Evolutionary conservation across 1,140 invertebrate genomes (phyloP), one percentile per base, ranked within the genome.

Genomic region (Ruditapes philippinarum): DNA sequence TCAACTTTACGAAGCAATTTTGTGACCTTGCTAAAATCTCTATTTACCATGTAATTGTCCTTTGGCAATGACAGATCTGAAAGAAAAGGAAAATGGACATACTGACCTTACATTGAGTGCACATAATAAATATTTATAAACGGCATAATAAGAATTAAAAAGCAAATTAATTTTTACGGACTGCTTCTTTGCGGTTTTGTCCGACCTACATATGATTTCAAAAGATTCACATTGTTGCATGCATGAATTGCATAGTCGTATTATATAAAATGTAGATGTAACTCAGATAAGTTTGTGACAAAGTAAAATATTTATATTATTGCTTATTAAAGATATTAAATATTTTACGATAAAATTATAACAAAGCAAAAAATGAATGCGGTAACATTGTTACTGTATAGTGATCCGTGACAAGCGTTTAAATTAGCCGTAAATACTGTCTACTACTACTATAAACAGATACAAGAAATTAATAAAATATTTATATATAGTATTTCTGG

Each of bases 381-480:
- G 57, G 57, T 62, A 2, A 28, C 28, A 62, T 62, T 62, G 19
- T 7, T 28, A 62, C 25, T n/a, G n/a, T 62, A n/a, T 28, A 62
- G 19, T 5, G n/a, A 62, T 19, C 25, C 57, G 9, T 28, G 57
- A 28, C 57, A 28, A 25, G 57, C 25, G 25, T 5, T 9, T 28
- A 62, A 62, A 28, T 25, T 62, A 28, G 57, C n/a, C 57, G 57
- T 62, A n/a, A 62, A 62, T 11, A 62, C n/a, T 62, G 57, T 62
- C 57, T 62, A 28, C 57, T n/a, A 5, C 28, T 14, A 62, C 28
- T 28, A 28, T 62, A 62, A n/a, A 28, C 5, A 9, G 57, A 25
- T 62, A 62, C 17, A 62, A n/a, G n/a, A 62, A 62, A 62, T 62
- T 62, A 28, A 25, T 19, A 62, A 62, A 62, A 62, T 62, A 62